Conservation (phyloP, 2,888 invertebrate species). For the Microctonus hyperodae region DNA sequence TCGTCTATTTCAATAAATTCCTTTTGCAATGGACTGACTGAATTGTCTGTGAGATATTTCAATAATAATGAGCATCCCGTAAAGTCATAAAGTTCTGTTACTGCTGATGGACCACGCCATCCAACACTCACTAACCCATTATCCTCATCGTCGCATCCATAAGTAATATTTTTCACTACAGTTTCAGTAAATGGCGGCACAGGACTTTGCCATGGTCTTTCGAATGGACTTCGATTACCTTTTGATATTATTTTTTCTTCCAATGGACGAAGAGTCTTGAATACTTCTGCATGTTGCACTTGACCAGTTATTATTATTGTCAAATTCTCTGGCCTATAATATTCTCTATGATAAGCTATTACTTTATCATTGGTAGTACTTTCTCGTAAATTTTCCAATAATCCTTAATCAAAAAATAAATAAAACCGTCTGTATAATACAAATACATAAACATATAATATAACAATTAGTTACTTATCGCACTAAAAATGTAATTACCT, state of each 20-base stretch:
- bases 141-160: conserved; percentile 85
- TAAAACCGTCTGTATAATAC: neutral
- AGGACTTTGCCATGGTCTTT: conserved; percentile 78
- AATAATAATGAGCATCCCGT: conserved; percentile 74
- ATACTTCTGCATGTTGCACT: conserved; percentile 78
- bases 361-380: conserved; percentile 85
- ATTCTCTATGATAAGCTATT: conserved; percentile 80
- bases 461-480: too few species aligned
- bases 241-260: conserved; percentile 79
- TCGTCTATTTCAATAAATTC: conserved; percentile 84
- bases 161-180: conserved; percentile 68
- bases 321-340: conserved; percentile 89
- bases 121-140: conserved; percentile 80
- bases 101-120: conserved; percentile 80
- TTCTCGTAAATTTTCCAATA: conserved; percentile 79
- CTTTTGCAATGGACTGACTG: conserved; percentile 83
- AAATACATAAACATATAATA: too few species aligned
- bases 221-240: conserved; percentile 69
- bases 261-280: conserved; percentile 73
- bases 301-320: conserved; percentile 84
- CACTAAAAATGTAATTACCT: too few species aligned
- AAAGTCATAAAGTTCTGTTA: conserved; percentile 68
- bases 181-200: conserved; percentile 72
- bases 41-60: conserved; percentile 86
- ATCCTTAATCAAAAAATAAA: conserved; percentile 1